A percentile compares a stretch with the other conserved stretches of the same genome.
phyloP scores from a whole-genome alignment of 1,140 invertebrate species.

The Campodea augens region DNA sequence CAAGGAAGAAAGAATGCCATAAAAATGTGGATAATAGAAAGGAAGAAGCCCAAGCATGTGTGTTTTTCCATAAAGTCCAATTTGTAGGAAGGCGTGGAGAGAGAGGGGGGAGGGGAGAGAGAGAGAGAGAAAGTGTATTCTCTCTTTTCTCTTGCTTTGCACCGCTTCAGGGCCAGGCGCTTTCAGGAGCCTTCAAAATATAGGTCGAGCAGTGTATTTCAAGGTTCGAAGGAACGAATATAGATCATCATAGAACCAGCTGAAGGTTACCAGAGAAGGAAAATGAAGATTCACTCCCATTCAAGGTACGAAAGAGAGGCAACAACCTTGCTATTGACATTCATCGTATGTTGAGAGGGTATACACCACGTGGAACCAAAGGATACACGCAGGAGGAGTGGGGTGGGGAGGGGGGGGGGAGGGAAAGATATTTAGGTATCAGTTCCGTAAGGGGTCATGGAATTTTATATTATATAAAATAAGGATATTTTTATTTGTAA shows the following conservation, averaged over 20 bases:
- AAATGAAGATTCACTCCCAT: too few species aligned
- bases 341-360: too few species aligned
- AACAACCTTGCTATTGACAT: too few species aligned
- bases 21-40: not conserved
- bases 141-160: not conserved
- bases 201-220: constrained; percentile 5
- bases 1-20: constrained; percentile 1
- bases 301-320: too few species aligned
- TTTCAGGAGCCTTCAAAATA: not conserved
- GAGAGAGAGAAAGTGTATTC: constrained; percentile 2
- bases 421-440: too few species aligned
- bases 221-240: constrained; percentile 6
- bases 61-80: too few species aligned
- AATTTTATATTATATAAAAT: too few species aligned
- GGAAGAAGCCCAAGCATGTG: constrained; percentile 1
- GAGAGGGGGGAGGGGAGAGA: constrained; percentile 1
- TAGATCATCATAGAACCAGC: constrained; percentile 13
- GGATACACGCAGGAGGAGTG: too few species aligned
- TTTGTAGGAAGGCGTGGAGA: constrained; percentile 1
- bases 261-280: constrained; percentile 1
- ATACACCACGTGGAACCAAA: too few species aligned
- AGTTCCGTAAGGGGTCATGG: too few species aligned
- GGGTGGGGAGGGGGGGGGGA: too few species aligned
- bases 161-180: not conserved
- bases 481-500: too few species aligned